phyloP scores from a whole-genome alignment of 30 jellyfish, hydroid and myxozoan species.

The Pseudorhiza aurosa region DNA sequence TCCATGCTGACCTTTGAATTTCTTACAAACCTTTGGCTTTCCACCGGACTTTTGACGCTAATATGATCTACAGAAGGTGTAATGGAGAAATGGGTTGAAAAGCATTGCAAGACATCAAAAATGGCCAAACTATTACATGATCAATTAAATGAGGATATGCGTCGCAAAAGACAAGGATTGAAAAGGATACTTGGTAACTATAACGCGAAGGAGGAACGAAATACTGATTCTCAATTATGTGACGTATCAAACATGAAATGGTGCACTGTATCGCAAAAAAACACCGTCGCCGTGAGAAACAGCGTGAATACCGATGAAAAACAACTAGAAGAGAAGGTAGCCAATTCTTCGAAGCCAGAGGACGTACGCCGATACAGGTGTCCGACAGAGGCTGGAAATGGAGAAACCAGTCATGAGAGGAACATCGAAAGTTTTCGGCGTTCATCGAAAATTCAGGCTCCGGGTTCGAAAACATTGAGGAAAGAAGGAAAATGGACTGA shows the following conservation, averaged over 20 bases:
- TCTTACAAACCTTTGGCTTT: too few relatives aligned
- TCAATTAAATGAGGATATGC: not conserved
- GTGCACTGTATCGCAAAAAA: slow-evolving; percentile 11
- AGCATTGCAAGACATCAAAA: slow-evolving; percentile 12
- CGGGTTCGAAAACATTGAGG: not conserved
- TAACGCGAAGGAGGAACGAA: not conserved
- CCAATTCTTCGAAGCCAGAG: too few relatives aligned
- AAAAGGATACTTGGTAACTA: not conserved
- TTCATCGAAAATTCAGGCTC: too few relatives aligned
- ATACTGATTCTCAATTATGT: not conserved
- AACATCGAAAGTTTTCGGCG: too few relatives aligned
- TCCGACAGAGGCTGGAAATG: not conserved
- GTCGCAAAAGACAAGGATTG: not conserved
- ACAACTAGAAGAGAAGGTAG: not conserved
- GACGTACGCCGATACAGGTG: not conserved
- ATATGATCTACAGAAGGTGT: not conserved
- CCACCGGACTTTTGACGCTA: too few relatives aligned
- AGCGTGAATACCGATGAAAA: not conserved
- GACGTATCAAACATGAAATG: not conserved
- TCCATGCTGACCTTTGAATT: too few relatives aligned
- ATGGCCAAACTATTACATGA: slow-evolving; percentile 39
- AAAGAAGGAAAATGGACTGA: slow-evolving; percentile 11
- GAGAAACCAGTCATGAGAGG: too few relatives aligned
- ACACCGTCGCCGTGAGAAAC: not conserved
- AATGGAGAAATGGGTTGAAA: slow-evolving; percentile 38